A percentile compares a stretch with the other conserved stretches of the same genome.
phyloP scores from a whole-genome alignment of 2,113 vertebrate genomes.

The Labeo catla region DNA sequence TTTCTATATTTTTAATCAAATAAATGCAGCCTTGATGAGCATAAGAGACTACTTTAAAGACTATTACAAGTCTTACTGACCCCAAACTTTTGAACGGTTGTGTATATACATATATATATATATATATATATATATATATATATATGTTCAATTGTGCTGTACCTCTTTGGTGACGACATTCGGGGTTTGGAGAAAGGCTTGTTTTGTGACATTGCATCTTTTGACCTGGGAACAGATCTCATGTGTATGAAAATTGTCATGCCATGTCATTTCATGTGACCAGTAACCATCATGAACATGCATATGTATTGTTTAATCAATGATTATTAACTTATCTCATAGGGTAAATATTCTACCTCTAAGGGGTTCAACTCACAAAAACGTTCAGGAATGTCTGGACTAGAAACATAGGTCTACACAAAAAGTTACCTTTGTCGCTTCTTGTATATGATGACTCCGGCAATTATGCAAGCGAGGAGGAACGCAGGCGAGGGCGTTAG shows the following conservation, averaged over 20 bases:
- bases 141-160: background rate
- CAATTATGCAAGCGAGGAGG: slow-evolving; percentile 43
- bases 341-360: background rate
- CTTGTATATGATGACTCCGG: slow-evolving; percentile 54
- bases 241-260: background rate
- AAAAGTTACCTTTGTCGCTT: slow-evolving; percentile 52
- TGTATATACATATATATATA: too few relatives aligned
- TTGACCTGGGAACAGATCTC: slow-evolving; percentile 49
- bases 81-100: too few relatives aligned
- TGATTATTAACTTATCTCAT: background rate
- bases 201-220: slow-evolving; percentile 17
- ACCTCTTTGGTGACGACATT: slow-evolving; percentile 67
- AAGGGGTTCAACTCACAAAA: background rate
- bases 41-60: too few relatives aligned
- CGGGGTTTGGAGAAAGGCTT: slow-evolving; percentile 52
- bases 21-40: too few relatives aligned
- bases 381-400: too few relatives aligned
- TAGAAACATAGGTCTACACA: background rate
- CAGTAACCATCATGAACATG: background rate
- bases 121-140: too few relatives aligned
- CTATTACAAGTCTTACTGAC: too few relatives aligned
- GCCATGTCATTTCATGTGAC: background rate
- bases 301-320: background rate
- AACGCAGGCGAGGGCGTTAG: slow-evolving; percentile 19
- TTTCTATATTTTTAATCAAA: too few relatives aligned